A percentile compares a stretch with the other conserved stretches of the same genome.
Conservation (phyloP, 2,888 invertebrate species). For the Periphyllus acericola region DNA sequence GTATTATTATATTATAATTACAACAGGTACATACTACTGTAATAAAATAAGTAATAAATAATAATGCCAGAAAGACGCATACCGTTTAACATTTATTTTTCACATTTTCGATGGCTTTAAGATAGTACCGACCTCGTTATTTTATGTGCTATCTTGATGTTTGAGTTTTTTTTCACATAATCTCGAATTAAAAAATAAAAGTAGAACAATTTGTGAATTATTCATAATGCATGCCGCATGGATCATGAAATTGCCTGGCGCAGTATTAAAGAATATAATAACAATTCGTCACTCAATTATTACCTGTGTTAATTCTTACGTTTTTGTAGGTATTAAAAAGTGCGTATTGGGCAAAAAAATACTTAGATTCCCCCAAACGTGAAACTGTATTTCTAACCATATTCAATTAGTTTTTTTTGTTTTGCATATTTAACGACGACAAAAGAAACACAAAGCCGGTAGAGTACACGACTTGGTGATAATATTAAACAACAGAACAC, state of each 20-base stretch:
- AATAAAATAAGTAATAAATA: constrained; percentile 13
- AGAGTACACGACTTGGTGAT: neutral
- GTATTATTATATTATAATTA: neutral
- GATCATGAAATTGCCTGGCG: neutral
- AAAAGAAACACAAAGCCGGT: constrained; percentile 2
- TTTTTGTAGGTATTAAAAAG: constrained; percentile 18
- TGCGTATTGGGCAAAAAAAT: neutral
- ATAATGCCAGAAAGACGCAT: neutral
- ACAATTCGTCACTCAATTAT: neutral
- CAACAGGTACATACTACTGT: neutral
- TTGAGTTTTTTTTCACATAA: constrained; percentile 31
- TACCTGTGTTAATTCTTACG: neutral
- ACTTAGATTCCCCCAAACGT: neutral
- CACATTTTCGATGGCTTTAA: neutral
- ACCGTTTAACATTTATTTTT: constrained; percentile 16
- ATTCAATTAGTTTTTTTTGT: constrained; percentile 30
- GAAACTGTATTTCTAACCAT: constrained; percentile 26
- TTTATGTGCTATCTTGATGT: constrained; percentile 6
- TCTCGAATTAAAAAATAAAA: constrained; percentile 24
- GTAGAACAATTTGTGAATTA: constrained; percentile 48
- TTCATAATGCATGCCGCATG: constrained; percentile 16
- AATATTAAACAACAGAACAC: constrained; percentile 16
- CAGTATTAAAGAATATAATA: neutral
- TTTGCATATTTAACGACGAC: constrained; percentile 2
- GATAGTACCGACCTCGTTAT: constrained; percentile 31